A percentile compares a stretch with the other conserved stretches of the same genome.
phyloP scores from a whole-genome alignment of 2,888 invertebrate genomes.

The Apodemia duryi region DNA sequence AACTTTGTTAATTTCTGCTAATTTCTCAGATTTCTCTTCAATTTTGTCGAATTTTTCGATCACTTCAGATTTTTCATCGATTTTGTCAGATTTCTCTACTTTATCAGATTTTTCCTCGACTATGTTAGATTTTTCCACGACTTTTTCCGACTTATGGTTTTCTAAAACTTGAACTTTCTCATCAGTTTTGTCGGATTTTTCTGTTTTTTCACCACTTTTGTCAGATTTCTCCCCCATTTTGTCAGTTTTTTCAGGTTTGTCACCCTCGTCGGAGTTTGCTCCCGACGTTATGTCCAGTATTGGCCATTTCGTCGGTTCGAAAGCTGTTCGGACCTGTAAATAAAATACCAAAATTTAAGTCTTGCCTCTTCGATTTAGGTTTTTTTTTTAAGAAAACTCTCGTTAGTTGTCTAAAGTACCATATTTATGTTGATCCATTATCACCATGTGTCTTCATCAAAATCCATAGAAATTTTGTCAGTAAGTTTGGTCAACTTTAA shows the following conservation, averaged over 20 bases:
- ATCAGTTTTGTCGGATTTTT: neutral
- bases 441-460: too few species aligned
- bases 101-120: slow-evolving; percentile 5
- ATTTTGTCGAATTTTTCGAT: slow-evolving; percentile 31
- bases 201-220: slow-evolving; percentile 14
- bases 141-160: neutral
- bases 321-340: slow-evolving; percentile 87
- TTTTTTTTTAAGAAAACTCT: too few species aligned
- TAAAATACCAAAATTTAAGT: neutral
- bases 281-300: slow-evolving; percentile 79
- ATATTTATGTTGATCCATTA: too few species aligned
- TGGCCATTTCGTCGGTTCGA: slow-evolving; percentile 94
- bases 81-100: slow-evolving; percentile 40
- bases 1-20: neutral
- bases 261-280: slow-evolving; percentile 42
- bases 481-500: too few species aligned
- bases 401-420: too few species aligned
- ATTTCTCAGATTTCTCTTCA: slow-evolving; percentile 26
- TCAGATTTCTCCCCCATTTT: slow-evolving; percentile 30
- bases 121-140: slow-evolving; percentile 35
- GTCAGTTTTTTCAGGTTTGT: slow-evolving; percentile 32
- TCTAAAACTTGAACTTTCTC: neutral
- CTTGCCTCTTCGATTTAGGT: too few species aligned
- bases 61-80: slow-evolving; percentile 29
- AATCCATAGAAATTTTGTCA: too few species aligned